Conservation (phyloP, 2,888 invertebrate species). For the Autographa pulchrina region DNA sequence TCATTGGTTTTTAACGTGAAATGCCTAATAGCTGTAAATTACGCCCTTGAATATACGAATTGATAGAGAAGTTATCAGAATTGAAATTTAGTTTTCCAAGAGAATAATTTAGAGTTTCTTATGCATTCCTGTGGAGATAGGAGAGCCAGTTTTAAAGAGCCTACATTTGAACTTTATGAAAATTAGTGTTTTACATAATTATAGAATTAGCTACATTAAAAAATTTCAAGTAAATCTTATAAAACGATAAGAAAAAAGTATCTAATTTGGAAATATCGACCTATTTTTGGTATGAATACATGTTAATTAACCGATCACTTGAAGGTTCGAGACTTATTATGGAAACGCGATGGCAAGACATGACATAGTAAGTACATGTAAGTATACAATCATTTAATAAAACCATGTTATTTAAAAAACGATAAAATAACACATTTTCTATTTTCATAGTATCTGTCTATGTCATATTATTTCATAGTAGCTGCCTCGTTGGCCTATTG, state of each 20-base stretch:
- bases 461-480: too few relatives aligned
- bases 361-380: background rate
- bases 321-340: background rate
- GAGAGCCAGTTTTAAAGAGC: background rate
- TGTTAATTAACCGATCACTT: background rate
- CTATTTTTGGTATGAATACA: too few relatives aligned
- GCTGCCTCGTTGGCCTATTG: too few relatives aligned
- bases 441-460: too few relatives aligned
- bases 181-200: too few relatives aligned
- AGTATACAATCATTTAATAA: background rate
- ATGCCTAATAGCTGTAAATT: conserved; percentile 22
- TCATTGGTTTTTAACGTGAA: conserved; percentile 20
- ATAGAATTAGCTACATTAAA: too few relatives aligned
- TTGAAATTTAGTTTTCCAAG: background rate
- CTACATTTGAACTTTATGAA: too few relatives aligned
- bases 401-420: background rate
- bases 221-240: too few relatives aligned
- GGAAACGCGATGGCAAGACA: background rate
- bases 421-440: too few relatives aligned
- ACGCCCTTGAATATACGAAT: conserved; percentile 6
- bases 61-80: conserved; percentile 2
- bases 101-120: background rate
- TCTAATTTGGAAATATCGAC: too few relatives aligned
- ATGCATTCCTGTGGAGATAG: too few relatives aligned
- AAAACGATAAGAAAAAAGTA: too few relatives aligned